Percentiles rank a stretch among this genome's conserved stretches.
Evolutionary conservation across 2,888 invertebrate species (phyloP).

Genomic region (Leucophora obtusa): DNA sequence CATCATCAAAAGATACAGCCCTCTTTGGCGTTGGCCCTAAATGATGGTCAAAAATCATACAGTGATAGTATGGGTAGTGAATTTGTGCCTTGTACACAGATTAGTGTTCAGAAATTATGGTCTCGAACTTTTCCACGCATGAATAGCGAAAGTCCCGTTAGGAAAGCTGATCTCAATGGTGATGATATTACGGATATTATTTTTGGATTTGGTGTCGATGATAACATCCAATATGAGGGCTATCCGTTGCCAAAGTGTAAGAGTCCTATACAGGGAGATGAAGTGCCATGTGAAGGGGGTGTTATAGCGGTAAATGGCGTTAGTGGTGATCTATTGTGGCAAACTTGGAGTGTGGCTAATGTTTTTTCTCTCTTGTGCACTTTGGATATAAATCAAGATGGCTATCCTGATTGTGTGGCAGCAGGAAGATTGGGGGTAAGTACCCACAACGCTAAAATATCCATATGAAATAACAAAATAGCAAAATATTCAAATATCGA

Average conservation of each 20-base stretch:
- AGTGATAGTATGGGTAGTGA: conserved; percentile 73
- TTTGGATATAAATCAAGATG: conserved; percentile 85
- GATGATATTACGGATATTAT: conserved; percentile 86
- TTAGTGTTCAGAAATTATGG: conserved; percentile 81
- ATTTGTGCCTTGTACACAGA: conserved; percentile 77
- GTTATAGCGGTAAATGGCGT: conserved; percentile 86
- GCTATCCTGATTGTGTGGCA: conserved; percentile 85
- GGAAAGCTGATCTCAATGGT: conserved; percentile 85
- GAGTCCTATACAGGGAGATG: conserved; percentile 83
- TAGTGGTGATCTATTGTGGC: conserved; percentile 86
- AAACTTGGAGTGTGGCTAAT: conserved; percentile 85
- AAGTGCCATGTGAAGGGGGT: conserved; percentile 86
- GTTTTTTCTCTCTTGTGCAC: conserved; percentile 87
- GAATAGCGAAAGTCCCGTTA: conserved; percentile 86
- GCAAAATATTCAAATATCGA: too few species aligned
- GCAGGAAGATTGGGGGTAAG: conserved; percentile 86
- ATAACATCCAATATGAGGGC: conserved; percentile 80
- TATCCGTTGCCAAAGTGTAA: conserved; percentile 81
- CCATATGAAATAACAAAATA: too few species aligned
- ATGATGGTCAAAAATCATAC: conserved; percentile 60
- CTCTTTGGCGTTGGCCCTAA: conserved; percentile 37
- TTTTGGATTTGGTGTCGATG: conserved; percentile 86
- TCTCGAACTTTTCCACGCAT: conserved; percentile 84
- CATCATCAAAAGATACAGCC: conserved; percentile 68
- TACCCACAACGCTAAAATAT: too few species aligned